These are phyloP conservation scores for Eptesicus fuscus DNA, from an alignment of 2,113 vertebrate species.

Conservation along the genomic window DNA sequence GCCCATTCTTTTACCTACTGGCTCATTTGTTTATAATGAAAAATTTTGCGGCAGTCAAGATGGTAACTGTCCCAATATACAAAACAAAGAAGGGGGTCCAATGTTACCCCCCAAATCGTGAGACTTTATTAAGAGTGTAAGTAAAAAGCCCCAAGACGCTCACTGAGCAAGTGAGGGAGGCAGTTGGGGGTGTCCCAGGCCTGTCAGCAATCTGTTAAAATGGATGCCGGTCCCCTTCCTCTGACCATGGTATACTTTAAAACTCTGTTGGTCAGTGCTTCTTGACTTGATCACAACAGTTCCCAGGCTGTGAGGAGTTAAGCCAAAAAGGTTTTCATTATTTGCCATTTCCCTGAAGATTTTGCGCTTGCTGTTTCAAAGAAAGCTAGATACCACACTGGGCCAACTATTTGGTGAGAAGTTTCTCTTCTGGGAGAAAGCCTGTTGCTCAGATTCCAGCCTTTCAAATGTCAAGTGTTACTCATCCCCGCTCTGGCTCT, in stretches of 20 bases:
- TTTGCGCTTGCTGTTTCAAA: constrained; percentile 73
- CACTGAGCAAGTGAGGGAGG: not conserved
- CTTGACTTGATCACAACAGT: constrained; percentile 48
- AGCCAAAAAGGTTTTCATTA: constrained; percentile 69
- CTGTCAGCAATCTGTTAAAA: not conserved
- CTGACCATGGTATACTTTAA: not conserved
- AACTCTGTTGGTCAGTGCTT: not conserved
- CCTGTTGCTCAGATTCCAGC: constrained; percentile 72
- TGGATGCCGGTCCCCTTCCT: not conserved
- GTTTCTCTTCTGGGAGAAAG: constrained; percentile 77
- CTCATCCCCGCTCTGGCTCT: constrained; percentile 72
- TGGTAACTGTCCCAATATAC: not conserved
- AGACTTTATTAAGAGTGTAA: constrained; percentile 13
- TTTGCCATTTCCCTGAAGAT: constrained; percentile 37
- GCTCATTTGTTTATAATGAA: not conserved
- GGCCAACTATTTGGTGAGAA: constrained; percentile 76
- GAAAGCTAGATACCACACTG: constrained; percentile 64
- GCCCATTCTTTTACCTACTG: not conserved
- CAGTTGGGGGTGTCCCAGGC: not conserved
- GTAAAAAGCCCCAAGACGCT: not conserved
- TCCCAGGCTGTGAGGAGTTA: constrained; percentile 66
- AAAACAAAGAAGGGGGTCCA: constrained; percentile 28
- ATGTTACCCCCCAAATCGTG: not conserved
- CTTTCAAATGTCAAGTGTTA: constrained; percentile 84
- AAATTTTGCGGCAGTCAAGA: not conserved